Evolutionary conservation across 2,797 vertebrate species (phyloP).

Genomic region (Mionectes olivaceus): DNA sequence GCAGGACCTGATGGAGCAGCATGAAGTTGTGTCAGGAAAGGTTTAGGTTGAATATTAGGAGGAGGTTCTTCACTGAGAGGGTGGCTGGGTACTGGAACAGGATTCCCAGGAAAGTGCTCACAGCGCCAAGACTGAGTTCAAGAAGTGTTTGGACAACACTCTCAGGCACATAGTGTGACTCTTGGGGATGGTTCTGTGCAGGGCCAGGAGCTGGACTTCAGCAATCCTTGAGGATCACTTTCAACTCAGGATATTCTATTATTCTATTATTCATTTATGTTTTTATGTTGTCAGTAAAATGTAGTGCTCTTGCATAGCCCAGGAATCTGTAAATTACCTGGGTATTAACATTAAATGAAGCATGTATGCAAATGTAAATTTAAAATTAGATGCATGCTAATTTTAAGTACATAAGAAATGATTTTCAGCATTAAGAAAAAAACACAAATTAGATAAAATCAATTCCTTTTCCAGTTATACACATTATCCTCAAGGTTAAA

Average conservation of each 20-base stretch:
- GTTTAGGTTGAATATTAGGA: rapidly evolving
- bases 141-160: rapidly evolving
- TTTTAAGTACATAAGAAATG: neutral
- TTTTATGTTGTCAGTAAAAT: neutral
- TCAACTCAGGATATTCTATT: neutral
- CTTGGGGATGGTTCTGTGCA: neutral
- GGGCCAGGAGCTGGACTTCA: neutral
- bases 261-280: neutral
- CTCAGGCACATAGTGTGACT: neutral
- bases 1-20: neutral
- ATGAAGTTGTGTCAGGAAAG: neutral
- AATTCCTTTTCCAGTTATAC: neutral
- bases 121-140: neutral
- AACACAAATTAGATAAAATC: neutral
- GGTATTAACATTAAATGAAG: neutral
- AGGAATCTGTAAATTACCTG: neutral
- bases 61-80: rapidly evolving
- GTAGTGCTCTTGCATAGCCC: neutral
- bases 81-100: neutral
- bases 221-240: neutral
- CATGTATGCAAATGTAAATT: neutral
- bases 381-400: neutral
- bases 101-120: neutral
- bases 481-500: slow-evolving; percentile 9
- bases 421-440: neutral